These are phyloP conservation scores for Champsocephalus esox DNA, from an alignment of 2,797 vertebrate genomes.

Conservation along the genomic window DNA sequence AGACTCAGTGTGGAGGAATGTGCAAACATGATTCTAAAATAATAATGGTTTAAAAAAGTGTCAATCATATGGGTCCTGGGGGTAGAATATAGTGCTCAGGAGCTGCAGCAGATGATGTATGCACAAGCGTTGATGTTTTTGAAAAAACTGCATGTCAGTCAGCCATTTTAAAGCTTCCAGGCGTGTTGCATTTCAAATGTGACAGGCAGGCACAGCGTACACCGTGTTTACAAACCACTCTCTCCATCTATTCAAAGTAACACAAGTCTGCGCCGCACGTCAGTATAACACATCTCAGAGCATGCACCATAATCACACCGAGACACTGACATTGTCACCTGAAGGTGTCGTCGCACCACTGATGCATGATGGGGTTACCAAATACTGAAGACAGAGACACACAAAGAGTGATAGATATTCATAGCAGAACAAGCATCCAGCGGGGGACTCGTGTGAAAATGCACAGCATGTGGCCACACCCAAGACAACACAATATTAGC, in stretches of 20 bases:
- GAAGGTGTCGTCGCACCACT: conserved; percentile 32
- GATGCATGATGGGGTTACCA: conserved; percentile 24
- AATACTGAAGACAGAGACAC: neutral
- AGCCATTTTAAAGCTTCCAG: conserved; percentile 12
- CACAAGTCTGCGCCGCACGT: neutral
- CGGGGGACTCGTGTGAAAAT: too few relatives aligned
- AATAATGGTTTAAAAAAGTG: neutral
- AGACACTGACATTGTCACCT: conserved; percentile 20
- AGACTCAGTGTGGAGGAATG: conserved; percentile 58
- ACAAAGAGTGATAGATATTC: conserved; percentile 33
- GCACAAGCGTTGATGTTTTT: neutral
- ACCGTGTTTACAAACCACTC: conserved; percentile 7
- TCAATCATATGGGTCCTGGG: conserved; percentile 22
- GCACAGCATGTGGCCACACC: too few relatives aligned
- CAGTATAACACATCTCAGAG: conserved; percentile 31
- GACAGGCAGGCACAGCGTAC: conserved; percentile 20
- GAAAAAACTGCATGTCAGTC: conserved; percentile 27
- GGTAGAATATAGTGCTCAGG: neutral
- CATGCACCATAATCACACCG: conserved; percentile 26
- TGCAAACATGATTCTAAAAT: neutral
- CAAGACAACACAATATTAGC: too few relatives aligned
- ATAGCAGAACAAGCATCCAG: neutral
- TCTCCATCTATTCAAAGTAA: conserved; percentile 28
- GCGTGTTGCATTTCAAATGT: conserved; percentile 20
- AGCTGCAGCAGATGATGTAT: neutral